Conservation (phyloP, 1,140 invertebrate genomes). For the Bombus affinis region DNA sequence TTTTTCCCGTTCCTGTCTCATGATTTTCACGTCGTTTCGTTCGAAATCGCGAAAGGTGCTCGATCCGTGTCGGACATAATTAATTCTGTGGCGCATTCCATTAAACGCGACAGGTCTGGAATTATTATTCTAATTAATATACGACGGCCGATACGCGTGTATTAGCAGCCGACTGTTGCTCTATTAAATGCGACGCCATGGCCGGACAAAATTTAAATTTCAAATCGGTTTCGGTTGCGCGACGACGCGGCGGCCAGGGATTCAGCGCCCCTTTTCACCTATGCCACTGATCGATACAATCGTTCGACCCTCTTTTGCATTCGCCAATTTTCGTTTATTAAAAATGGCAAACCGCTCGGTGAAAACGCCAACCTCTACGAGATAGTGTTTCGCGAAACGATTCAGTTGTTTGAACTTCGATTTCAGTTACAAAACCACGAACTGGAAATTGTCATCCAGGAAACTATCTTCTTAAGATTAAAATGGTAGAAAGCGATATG, state of each 20-base stretch:
- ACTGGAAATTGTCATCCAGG: not conserved
- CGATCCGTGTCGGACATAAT: conserved; percentile 20
- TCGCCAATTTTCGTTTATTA: conserved; percentile 5
- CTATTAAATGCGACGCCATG: conserved; percentile 32
- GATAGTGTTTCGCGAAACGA: not conserved
- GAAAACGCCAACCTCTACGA: not conserved
- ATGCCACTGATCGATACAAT: not conserved
- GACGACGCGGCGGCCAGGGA: not conserved
- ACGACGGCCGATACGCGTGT: conserved; percentile 10
- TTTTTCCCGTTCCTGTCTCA: no score
- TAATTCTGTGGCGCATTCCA: conserved; percentile 27
- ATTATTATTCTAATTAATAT: conserved; percentile 52
- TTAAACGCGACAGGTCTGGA: conserved; percentile 25
- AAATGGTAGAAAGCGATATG: no score
- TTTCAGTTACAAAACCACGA: not conserved
- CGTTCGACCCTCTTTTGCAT: not conserved
- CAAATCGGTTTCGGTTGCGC: conserved; percentile 7
- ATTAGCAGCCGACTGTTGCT: conserved; percentile 30
- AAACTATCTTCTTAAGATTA: no score
- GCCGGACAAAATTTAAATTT: conserved; percentile 39
- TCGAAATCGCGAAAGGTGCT: not conserved
- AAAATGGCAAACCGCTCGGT: not conserved
- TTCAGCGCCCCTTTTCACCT: not conserved
- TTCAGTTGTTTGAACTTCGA: not conserved
- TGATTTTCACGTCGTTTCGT: not conserved